Conservation (phyloP, 2,113 vertebrate species). For the Centropus unirufus region DNA sequence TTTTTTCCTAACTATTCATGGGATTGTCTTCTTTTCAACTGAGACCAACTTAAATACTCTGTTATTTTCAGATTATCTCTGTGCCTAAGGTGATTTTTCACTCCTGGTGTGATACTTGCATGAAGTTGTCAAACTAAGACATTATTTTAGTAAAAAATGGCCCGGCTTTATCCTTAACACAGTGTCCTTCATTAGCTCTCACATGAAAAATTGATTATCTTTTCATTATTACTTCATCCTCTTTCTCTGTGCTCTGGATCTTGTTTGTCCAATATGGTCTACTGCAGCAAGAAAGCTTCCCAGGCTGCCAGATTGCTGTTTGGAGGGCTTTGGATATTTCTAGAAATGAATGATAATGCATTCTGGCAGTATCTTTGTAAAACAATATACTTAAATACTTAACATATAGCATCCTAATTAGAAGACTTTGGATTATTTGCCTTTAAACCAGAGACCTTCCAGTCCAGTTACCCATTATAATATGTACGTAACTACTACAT, state of each 20-base stretch:
- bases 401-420: not conserved
- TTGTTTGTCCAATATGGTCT: not conserved
- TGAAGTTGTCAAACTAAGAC: slow-evolving; percentile 20
- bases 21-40: not conserved
- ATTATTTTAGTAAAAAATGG: not conserved
- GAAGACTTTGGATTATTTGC: not conserved
- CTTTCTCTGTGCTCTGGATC: not conserved
- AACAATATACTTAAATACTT: not conserved
- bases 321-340: not conserved
- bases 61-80: slow-evolving; percentile 1
- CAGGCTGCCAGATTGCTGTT: not conserved
- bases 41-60: not conserved
- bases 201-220: not conserved
- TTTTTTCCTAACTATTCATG: not conserved
- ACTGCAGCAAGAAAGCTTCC: not conserved
- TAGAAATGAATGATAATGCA: not conserved
- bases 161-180: not conserved
- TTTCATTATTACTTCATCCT: slow-evolving; percentile 20
- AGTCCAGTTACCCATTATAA: rapidly evolving
- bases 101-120: not conserved
- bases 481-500: not conserved
- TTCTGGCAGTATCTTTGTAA: not conserved
- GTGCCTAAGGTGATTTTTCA: not conserved
- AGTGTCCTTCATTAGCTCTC: not conserved
- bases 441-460: not conserved